Evolutionary conservation across 2,888 invertebrate genomes (phyloP), one percentile per base, ranked within the genome.

Genomic region (Phanerotoma sp.): DNA sequence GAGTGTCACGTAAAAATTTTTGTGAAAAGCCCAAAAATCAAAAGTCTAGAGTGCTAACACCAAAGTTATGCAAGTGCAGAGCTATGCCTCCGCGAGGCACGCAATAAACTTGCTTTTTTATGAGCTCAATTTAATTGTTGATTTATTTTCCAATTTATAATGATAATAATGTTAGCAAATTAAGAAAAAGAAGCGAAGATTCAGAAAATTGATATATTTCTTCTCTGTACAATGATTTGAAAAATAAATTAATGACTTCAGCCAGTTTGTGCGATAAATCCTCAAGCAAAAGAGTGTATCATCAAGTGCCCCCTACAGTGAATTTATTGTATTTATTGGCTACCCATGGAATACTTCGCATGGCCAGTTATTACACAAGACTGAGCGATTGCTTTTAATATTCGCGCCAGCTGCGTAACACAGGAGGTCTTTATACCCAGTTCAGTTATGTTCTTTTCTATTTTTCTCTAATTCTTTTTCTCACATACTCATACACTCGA

Each of bases 321-420:
- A 57, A 62, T 65, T 63, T 63, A 62, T 63, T 61, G 57, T 54
- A 62, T 61, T 60, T 55, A 60, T 56, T 55, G 54, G 50, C 47
- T 28, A 42, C 44, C 33, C 32, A 30, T 33, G 37, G 47, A 66
- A 70, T n/a, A n/a, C n/a, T n/a, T 65, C 66, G 61, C 62, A 58
- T 61, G 72, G 71, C 69, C 69, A 71, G 71, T 70, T 72, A 72
- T 70, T 70, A 67, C 66, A 60, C 62, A 60, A 56, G 62, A 63
- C 70, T 72, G 72, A 72, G 68, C 71, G 71, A 72, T 72, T 66
- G 72, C 71, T 71, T 72, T 71, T 72, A 72, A 72, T 72, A 72
- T 71, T 70, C 68, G 69, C 68, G 58, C 69, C 71, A 71, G 70
- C 71, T 70, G 72, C 65, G 66, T 63, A 49, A 49, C 30, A 49